Percentiles rank a stretch among this genome's conserved stretches.
phyloP scores from a whole-genome alignment of 2,888 invertebrate genomes.

The Cephonodes hylas region DNA sequence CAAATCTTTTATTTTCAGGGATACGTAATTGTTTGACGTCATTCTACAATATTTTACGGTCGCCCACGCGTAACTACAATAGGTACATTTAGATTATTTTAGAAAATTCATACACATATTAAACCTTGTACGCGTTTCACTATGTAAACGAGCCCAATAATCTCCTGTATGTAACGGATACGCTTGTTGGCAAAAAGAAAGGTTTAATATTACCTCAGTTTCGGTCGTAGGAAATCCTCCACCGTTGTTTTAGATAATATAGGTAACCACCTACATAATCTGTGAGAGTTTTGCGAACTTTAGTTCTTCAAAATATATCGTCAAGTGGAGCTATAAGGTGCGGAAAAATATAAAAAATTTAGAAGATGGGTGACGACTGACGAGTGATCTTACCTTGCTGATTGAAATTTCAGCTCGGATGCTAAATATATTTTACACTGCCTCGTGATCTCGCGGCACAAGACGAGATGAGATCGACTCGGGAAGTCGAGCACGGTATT shows the following conservation, averaged over 20 bases:
- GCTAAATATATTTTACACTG: no score
- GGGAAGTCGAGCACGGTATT: no score
- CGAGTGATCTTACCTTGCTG: no score
- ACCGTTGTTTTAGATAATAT: constrained; percentile 7
- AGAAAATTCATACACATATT: not conserved
- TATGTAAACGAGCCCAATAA: constrained; percentile 15
- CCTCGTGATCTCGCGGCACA: no score
- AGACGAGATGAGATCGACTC: no score
- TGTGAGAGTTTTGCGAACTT: not conserved
- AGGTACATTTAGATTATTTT: not conserved
- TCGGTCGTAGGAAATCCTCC: not conserved
- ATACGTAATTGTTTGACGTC: no score
- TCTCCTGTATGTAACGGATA: constrained; percentile 27
- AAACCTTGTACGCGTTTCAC: not conserved
- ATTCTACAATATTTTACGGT: no score
- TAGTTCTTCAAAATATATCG: not conserved
- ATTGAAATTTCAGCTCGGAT: no score
- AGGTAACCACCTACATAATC: not conserved
- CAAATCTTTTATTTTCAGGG: no score
- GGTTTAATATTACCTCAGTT: not conserved
- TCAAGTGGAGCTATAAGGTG: not conserved
- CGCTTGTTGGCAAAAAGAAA: constrained; percentile 16
- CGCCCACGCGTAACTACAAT: no score
- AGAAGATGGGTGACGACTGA: not conserved
- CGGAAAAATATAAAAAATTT: not conserved